A percentile compares a stretch with the other conserved stretches of the same genome.
Conservation (phyloP, 2,797 vertebrate species). For the Apodemus agrarius region DNA sequence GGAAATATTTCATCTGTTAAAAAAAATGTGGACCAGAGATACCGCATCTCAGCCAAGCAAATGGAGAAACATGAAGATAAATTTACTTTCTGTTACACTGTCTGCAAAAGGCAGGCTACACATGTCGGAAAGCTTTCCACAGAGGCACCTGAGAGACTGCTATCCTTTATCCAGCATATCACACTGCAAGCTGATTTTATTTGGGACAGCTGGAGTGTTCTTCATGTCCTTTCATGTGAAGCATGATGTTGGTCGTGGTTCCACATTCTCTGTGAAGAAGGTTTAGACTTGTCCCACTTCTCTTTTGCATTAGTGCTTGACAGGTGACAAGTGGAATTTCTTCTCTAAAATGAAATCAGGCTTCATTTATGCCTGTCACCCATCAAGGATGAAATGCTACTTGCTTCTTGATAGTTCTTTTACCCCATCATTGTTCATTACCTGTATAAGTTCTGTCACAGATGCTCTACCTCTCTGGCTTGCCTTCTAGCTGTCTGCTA, state of each 20-base stretch:
- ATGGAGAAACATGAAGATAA: conserved; percentile 72
- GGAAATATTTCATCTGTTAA: conserved; percentile 83
- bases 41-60: conserved; percentile 39
- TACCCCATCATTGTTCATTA: conserved; percentile 79
- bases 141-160: conserved; percentile 62
- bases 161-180: conserved; percentile 70
- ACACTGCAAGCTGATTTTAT: conserved; percentile 79
- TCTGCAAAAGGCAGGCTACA: conserved; percentile 42
- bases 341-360: conserved; percentile 82
- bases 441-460: conserved; percentile 71
- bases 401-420: conserved; percentile 70
- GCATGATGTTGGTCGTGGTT: conserved; percentile 54
- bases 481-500: conserved; percentile 71
- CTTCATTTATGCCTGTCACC: conserved; percentile 73
- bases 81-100: conserved; percentile 75
- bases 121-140: conserved; percentile 62
- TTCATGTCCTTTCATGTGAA: conserved; percentile 79
- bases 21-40: conserved; percentile 71
- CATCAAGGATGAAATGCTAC: conserved; percentile 74
- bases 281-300: conserved; percentile 81
- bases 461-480: conserved; percentile 77
- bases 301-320: conserved; percentile 82
- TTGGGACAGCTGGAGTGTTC: conserved; percentile 76
- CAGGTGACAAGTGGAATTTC: conserved; percentile 84
- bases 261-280: conserved; percentile 75